Conservation (phyloP, 2,113 vertebrate species). For the Bambusicola thoracicus region DNA sequence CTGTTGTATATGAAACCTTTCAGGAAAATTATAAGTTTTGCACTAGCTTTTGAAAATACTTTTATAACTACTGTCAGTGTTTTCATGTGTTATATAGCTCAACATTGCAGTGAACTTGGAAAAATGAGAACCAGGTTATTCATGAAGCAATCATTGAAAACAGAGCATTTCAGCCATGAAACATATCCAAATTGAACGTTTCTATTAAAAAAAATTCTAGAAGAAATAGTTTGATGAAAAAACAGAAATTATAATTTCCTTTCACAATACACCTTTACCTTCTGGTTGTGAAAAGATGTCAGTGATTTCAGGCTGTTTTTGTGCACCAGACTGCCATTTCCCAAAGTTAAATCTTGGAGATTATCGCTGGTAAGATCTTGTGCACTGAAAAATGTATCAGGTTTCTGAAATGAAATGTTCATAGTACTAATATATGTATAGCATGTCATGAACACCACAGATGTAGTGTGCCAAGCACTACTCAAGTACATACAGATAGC, state of each 20-base stretch:
- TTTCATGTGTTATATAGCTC: neutral
- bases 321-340: neutral
- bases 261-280: neutral
- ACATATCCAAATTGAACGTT: neutral
- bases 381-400: neutral
- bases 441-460: neutral
- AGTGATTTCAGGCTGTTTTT: neutral
- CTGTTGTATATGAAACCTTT: neutral
- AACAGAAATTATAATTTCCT: neutral
- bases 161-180: neutral
- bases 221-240: neutral
- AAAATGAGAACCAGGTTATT: neutral
- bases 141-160: neutral
- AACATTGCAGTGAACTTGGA: neutral
- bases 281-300: neutral
- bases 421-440: neutral
- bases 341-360: neutral
- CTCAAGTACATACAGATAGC: neutral
- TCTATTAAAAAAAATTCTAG: neutral
- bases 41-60: neutral
- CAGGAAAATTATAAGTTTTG: neutral
- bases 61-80: neutral
- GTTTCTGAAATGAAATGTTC: neutral
- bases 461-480: neutral
- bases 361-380: neutral